Percentiles rank a stretch among this genome's conserved stretches.
Conservation (phyloP, 2,888 invertebrate genomes). For the Mythimna pallens region DNA sequence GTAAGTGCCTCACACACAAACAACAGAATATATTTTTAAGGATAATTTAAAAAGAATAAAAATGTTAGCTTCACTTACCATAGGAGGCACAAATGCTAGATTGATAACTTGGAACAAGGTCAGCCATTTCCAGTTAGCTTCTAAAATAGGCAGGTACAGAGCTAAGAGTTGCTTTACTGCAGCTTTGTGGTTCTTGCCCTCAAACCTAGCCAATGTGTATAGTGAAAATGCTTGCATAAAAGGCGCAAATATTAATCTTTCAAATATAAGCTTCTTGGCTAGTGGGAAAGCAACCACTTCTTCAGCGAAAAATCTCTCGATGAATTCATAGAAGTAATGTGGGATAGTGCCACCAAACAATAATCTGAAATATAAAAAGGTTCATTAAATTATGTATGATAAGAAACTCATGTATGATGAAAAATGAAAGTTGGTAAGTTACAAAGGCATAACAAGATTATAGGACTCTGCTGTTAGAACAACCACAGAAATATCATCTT, state of each 20-base stretch:
- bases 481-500: no score
- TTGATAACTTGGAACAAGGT: slow-evolving; percentile 94
- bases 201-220: slow-evolving; percentile 94
- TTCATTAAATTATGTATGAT: neutral
- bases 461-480: no score
- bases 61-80: slow-evolving; percentile 89
- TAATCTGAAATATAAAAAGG: slow-evolving; percentile 86
- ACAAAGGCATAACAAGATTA: no score
- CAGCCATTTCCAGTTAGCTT: slow-evolving; percentile 94
- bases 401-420: neutral
- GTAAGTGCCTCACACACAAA: no score
- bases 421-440: neutral
- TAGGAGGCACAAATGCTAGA: slow-evolving; percentile 94
- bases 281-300: slow-evolving; percentile 89
- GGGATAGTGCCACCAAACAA: slow-evolving; percentile 95
- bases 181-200: slow-evolving; percentile 93
- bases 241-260: slow-evolving; percentile 93
- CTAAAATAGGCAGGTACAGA: slow-evolving; percentile 92
- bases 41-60: neutral
- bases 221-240: slow-evolving; percentile 93
- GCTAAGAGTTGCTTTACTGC: slow-evolving; percentile 92
- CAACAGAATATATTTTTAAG: neutral
- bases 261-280: slow-evolving; percentile 92
- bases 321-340: slow-evolving; percentile 93
- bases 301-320: slow-evolving; percentile 91